Base-by-base conservation (phyloP, 2,888 invertebrate species). In the Sipha maydis region DNA sequence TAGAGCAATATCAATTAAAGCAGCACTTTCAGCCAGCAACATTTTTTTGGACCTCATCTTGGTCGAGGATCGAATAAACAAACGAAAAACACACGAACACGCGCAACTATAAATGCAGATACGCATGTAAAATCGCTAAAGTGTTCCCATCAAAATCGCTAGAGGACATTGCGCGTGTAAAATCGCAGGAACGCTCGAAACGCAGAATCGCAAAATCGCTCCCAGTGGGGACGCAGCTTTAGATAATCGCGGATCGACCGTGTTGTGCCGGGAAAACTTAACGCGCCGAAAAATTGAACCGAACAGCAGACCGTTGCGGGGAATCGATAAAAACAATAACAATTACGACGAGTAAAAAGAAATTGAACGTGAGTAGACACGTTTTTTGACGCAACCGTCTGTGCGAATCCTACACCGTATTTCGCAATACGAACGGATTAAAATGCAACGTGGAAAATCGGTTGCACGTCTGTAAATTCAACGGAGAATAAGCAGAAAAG, bases 401-500 rank as follows among this genome's bases (percentile, higher is more conserved):
- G 3, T 3, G 69, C 8, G n/a, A 69, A 25, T n/a, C 69, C 21
- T 61, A 61, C 11, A 56, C 8, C 69, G 69, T 28, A 25, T 11
- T 19, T 61, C 25, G 69, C 11, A 25, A n/a, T n/a, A 9, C n/a
- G n/a, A 67, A 19, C n/a, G 69, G 28, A 69, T 69, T 69, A 69
- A 28, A 28, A 69, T 69, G 7, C n/a, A 28, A 11, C 11, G 11
- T 69, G n/a, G 69, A 80, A 80, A 80, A 67, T 80, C 67, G 38
- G 25, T 61, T 8, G 38, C 1, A 11, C 5, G 56, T 28, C 31
- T 31, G 28, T 56, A 79, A 56, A 79, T 17, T 54, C 56, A 34
- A n/a, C 31, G 34, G 38, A 38, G 1, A 34, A 34, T n/a, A 79
- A 79, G n/a, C 34, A 61, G 38, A 79, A 61, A 79, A 79, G 79